Conservation (phyloP, 2,113 vertebrate genomes). For the Dicerorhinus sumatrensis region DNA sequence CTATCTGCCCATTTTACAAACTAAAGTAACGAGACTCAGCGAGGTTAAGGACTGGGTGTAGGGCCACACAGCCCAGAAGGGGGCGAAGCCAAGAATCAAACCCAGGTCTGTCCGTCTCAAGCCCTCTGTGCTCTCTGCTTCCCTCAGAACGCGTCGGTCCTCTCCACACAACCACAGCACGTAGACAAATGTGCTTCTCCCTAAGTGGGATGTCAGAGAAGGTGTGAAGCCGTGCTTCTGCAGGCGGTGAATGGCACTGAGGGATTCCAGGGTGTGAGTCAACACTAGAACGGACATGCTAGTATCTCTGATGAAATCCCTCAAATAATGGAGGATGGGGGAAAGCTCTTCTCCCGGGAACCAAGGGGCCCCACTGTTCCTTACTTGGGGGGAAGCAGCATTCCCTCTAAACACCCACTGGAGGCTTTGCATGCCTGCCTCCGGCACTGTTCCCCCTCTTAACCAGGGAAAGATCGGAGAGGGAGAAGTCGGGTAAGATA, state of each 20-base stretch:
- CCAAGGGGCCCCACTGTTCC: neutral
- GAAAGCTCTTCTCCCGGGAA: neutral
- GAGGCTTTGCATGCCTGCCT: neutral
- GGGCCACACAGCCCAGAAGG: neutral
- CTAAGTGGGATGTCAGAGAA: neutral
- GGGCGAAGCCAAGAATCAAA: neutral
- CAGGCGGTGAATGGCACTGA: accelerated
- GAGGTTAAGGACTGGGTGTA: neutral
- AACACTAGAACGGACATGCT: neutral
- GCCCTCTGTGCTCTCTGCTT: neutral
- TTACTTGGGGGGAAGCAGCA: neutral
- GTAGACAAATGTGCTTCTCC: neutral
- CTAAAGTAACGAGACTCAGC: neutral
- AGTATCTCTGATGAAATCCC: neutral
- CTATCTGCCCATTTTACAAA: neutral
- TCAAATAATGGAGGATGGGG: neutral
- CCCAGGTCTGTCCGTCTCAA: neutral
- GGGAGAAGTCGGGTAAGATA: too few species aligned
- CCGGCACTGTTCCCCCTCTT: neutral
- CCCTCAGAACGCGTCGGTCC: neutral
- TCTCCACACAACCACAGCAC: accelerated
- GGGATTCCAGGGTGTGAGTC: neutral
- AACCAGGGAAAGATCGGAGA: neutral
- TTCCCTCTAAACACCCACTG: neutral
- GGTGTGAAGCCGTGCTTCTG: neutral